Evolutionary conservation across 2,888 invertebrate genomes (phyloP).

Genomic region (Tachystola acroxantha): DNA sequence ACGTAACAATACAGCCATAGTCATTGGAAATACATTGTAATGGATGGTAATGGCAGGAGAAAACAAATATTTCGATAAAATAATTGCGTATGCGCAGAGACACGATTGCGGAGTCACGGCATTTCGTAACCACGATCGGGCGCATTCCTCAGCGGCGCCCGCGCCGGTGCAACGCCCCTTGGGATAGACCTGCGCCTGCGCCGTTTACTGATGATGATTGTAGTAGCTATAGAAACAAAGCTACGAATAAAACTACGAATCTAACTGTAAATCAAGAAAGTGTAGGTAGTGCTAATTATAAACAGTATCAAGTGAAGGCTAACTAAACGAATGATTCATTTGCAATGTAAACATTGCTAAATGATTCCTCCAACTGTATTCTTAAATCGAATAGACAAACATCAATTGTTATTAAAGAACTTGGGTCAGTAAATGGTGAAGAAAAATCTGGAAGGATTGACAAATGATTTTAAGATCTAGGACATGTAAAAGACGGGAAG

Average conservation of each 20-base stretch:
- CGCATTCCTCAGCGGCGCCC: constrained; percentile 54
- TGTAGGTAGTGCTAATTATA: background rate
- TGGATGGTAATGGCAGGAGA: constrained; percentile 10
- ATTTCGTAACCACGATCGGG: constrained; percentile 72
- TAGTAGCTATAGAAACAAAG: constrained; percentile 1
- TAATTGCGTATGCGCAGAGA: constrained; percentile 31
- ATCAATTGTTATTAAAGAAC: background rate
- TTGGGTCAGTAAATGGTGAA: no score
- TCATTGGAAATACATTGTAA: background rate
- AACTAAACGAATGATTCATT: constrained; percentile 2
- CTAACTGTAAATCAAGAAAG: background rate
- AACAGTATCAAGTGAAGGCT: constrained; percentile 3
- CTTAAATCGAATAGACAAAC: no score
- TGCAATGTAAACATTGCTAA: background rate
- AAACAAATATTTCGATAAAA: constrained; percentile 26
- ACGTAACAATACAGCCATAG: constrained; percentile 1
- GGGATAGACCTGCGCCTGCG: constrained; percentile 52
- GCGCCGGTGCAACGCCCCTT: constrained; percentile 60
- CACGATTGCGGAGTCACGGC: constrained; percentile 56
- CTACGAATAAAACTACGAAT: background rate
- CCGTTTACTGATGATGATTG: constrained; percentile 42
- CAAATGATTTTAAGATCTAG: no score
- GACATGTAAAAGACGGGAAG: constrained; percentile 11
- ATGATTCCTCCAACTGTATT: no score
- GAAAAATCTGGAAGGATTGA: no score